A percentile compares a stretch with the other conserved stretches of the same genome.
phyloP scores from a whole-genome alignment of 1,140 invertebrate genomes.

The Zaprionus africanus region DNA sequence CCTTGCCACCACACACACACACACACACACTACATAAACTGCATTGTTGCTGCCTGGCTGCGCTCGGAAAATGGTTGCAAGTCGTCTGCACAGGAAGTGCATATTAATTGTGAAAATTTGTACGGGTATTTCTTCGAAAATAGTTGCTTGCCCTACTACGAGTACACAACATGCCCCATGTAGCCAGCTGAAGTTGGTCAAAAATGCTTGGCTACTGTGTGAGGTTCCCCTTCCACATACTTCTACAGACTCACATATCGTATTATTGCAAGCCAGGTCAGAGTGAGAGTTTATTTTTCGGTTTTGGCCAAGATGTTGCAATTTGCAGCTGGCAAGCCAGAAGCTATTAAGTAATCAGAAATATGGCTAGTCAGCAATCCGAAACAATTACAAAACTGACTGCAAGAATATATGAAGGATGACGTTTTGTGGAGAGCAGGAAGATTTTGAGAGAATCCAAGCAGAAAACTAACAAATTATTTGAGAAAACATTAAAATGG shows the following conservation, averaged over 20 bases:
- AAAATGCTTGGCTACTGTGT: conserved; percentile 32
- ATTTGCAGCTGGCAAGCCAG: conserved; percentile 4
- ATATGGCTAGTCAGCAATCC: conserved; percentile 10
- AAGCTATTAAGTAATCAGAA: conserved; percentile 16
- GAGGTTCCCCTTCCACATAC: conserved; percentile 12
- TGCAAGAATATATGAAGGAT: neutral
- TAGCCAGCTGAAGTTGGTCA: conserved; percentile 18
- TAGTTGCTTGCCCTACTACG: conserved; percentile 46
- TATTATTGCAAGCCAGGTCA: conserved; percentile 22
- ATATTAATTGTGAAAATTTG: conserved; percentile 83
- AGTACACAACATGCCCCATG: neutral
- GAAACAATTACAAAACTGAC: conserved; percentile 11
- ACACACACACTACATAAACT: conserved; percentile 23
- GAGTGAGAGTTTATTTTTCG: conserved; percentile 27
- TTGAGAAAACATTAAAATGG: neutral
- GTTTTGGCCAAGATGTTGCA: conserved; percentile 13
- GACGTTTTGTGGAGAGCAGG: neutral
- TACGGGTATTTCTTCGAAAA: conserved; percentile 78
- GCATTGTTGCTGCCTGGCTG: conserved; percentile 54
- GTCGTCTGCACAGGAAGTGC: conserved; percentile 81
- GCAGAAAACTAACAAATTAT: neutral
- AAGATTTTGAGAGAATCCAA: neutral
- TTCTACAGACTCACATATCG: neutral
- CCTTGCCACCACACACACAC: neutral
- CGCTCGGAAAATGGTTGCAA: conserved; percentile 68